Base-by-base conservation (phyloP, 2,797 vertebrate species). In the Gastrophryne carolinensis region DNA sequence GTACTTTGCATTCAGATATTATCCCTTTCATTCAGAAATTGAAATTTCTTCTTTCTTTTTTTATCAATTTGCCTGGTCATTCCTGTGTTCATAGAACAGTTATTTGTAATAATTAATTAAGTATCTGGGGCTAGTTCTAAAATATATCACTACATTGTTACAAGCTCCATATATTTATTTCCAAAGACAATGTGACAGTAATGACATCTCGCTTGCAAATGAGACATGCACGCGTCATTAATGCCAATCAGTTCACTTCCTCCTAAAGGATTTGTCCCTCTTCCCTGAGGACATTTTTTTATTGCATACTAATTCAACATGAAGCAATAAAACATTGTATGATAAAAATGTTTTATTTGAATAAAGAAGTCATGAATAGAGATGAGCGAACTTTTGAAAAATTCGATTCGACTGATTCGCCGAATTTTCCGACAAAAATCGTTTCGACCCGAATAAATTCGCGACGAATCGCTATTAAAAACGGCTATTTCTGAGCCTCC, bases 151-250 rank as follows among this genome's bases (percentile, higher is more conserved):
- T 52, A 23, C 9, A 66, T 66, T 66, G 29, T 49, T 29, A 37
- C 15, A 64, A 29, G 47, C 17, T 67, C 19, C 13, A 53, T 67
- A n/a, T 5, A 53, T 53, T 35, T 32, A n/a, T n/a, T 67, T n/a
- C 19, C 12, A 37, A 2, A 34, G 30, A 52, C 30, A 13, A 10
- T 35, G 11, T 52, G 30, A 53, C 49, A 52, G 64, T 52, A 67
- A 67, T 53, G 52, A 15, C 29, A 67, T 67, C 21, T 52, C 41
- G 47, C 29, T 34, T 67, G 47, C 64, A 67, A 67, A 67, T 67
- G 34, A 67, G 24, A 27, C 15, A 49, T 39, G 32, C 62, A 49
- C 37, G 49, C n/a, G 49, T 8, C 62, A 64, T 29, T 64, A 47
- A 47, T 64, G 62, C 37, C 62, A 64, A 64, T 64, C 62, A 64